A percentile compares a stretch with the other conserved stretches of the same genome.
phyloP scores from a whole-genome alignment of 1,140 invertebrate species.

The Microplitis demolitor region DNA sequence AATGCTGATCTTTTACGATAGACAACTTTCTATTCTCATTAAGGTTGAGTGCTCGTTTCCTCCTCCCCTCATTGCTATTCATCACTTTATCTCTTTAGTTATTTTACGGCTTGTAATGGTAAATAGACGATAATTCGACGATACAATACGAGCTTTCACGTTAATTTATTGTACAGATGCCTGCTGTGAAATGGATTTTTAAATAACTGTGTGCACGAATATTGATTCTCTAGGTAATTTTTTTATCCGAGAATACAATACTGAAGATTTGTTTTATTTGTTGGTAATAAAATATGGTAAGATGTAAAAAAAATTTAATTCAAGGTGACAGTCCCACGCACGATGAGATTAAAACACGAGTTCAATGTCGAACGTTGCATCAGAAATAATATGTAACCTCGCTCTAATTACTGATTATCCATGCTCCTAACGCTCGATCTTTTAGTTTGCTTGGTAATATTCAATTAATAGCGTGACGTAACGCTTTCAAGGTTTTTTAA shows the following conservation, averaged over 20 bases:
- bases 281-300: too few species aligned
- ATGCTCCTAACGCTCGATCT: not conserved
- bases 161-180: not conserved
- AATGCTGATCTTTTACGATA: constrained; percentile 9
- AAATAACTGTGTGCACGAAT: not conserved
- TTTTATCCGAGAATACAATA: not conserved
- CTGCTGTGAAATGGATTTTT: not conserved
- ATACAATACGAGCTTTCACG: not conserved
- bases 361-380: constrained; percentile 17
- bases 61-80: not conserved
- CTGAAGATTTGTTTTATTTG: too few species aligned
- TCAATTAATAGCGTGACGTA: not conserved
- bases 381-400: constrained; percentile 8
- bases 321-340: not conserved
- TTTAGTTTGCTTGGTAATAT: not conserved
- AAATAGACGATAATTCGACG: too few species aligned
- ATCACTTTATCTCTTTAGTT: constrained; percentile 1
- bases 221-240: too few species aligned
- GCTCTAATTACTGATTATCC: constrained; percentile 23
- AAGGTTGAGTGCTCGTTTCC: not conserved
- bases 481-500: too few species aligned
- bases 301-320: not conserved
- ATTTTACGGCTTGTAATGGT: too few species aligned
- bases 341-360: constrained; percentile 6
- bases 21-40: constrained; percentile 23